Conservation (phyloP, 2,797 vertebrate species). For the Tragopan temminckii region DNA sequence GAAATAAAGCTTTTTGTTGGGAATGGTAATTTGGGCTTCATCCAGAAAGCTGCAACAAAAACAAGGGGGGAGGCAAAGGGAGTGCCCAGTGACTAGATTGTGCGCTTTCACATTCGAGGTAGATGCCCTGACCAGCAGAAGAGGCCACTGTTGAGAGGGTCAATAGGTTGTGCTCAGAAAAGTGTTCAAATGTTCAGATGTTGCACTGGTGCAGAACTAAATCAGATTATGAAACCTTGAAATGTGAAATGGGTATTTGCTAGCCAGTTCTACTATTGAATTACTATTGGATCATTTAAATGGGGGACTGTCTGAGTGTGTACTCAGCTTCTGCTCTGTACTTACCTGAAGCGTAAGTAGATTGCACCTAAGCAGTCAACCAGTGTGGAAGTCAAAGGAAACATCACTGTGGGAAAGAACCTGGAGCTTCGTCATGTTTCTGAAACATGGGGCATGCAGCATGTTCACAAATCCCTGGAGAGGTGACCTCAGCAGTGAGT, state of each 20-base stretch:
- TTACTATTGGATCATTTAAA: not conserved
- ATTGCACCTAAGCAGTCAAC: not conserved
- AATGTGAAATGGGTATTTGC: conserved; percentile 7
- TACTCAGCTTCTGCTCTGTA: not conserved
- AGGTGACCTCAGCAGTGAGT: not conserved
- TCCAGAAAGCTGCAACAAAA: not conserved
- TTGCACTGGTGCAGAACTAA: not conserved
- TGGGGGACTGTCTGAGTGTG: not conserved
- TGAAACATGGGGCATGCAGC: not conserved
- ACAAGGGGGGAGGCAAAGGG: not conserved
- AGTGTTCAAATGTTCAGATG: conserved; percentile 18
- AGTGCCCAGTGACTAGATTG: not conserved
- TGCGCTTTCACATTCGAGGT: not conserved
- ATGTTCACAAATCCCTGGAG: not conserved
- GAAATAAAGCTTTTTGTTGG: not conserved
- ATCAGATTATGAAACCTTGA: conserved; percentile 1
- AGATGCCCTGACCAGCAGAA: not conserved
- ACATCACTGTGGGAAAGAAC: not conserved
- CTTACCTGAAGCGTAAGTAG: not conserved
- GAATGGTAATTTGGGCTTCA: not conserved
- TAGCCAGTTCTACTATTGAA: not conserved
- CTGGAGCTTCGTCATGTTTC: not conserved
- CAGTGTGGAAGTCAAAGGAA: not conserved
- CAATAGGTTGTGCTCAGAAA: not conserved
- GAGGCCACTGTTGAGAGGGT: not conserved